Conservation (phyloP, 2,113 vertebrate species). For the Todiramphus saurophagus region DNA sequence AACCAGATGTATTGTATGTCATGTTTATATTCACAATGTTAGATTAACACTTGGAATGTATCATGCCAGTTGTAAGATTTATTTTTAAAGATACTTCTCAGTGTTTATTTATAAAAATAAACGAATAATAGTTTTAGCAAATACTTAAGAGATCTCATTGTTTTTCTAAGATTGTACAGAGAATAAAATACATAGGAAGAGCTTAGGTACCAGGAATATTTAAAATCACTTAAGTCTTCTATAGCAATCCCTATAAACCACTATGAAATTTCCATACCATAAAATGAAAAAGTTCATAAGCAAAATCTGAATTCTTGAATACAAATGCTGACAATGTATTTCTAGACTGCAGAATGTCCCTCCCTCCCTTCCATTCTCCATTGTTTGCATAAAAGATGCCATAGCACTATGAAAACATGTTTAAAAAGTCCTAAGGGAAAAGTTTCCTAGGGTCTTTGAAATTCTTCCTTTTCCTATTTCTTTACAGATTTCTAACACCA, state of each 20-base stretch:
- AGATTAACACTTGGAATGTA: neutral
- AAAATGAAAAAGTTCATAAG: conserved; percentile 43
- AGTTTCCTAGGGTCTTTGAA: conserved; percentile 77
- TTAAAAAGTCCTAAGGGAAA: conserved; percentile 73
- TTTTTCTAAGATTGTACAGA: neutral
- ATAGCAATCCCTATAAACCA: conserved; percentile 16
- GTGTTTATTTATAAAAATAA: neutral
- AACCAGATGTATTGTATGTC: neutral
- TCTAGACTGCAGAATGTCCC: conserved; percentile 17
- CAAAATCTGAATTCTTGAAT: conserved; percentile 50
- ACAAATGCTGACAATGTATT: conserved; percentile 18
- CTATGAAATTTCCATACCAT: conserved; percentile 14
- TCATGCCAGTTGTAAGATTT: neutral
- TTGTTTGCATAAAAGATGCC: conserved; percentile 64
- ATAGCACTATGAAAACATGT: conserved; percentile 61
- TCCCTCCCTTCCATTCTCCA: neutral
- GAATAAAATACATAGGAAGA: neutral
- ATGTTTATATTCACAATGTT: neutral
- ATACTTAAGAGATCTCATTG: neutral
- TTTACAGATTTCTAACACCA: conserved; percentile 77
- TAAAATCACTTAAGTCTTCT: neutral
- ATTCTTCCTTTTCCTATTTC: conserved; percentile 70
- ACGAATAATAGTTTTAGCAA: neutral
- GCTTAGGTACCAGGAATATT: neutral
- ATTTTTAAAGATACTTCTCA: neutral